phyloP scores from a whole-genome alignment of 30 jellyfish, hydroid and myxozoan species.

The Pelagia noctiluca region DNA sequence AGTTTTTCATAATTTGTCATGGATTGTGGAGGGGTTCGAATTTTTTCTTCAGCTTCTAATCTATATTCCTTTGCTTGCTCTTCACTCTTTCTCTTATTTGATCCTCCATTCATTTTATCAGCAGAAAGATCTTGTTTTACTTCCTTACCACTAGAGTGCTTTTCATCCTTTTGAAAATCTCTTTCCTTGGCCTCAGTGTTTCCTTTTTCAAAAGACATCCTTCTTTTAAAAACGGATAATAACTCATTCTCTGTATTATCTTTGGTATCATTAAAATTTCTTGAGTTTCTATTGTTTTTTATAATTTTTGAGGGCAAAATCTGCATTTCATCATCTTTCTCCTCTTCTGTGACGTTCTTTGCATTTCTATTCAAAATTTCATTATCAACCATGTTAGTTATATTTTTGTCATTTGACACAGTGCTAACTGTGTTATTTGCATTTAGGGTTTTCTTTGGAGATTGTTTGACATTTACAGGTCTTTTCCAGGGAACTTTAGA shows the following conservation, averaged over 20 bases:
- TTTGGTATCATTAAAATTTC: neutral
- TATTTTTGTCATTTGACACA: neutral
- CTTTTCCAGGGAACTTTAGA: conserved; percentile 73
- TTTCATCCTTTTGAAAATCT: too few relatives aligned
- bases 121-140: too few relatives aligned
- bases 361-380: neutral
- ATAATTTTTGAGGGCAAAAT: neutral
- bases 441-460: neutral
- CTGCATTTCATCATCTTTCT: neutral
- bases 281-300: neutral
- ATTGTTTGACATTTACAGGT: neutral
- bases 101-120: too few relatives aligned
- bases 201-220: conserved; percentile 37
- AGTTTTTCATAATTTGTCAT: too few relatives aligned
- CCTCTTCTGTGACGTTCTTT: neutral
- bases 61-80: too few relatives aligned
- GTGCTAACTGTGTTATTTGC: neutral
- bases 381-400: neutral
- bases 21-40: too few relatives aligned
- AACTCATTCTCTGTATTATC: conserved; percentile 1
- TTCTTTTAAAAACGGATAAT: conserved; percentile 39
- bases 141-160: too few relatives aligned
- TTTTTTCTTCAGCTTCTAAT: too few relatives aligned
- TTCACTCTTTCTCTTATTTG: too few relatives aligned
- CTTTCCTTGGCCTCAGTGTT: neutral